These are phyloP conservation scores for Drosophila prolongata DNA, from an alignment of 2,888 invertebrate species.

Conservation along the genomic window DNA sequence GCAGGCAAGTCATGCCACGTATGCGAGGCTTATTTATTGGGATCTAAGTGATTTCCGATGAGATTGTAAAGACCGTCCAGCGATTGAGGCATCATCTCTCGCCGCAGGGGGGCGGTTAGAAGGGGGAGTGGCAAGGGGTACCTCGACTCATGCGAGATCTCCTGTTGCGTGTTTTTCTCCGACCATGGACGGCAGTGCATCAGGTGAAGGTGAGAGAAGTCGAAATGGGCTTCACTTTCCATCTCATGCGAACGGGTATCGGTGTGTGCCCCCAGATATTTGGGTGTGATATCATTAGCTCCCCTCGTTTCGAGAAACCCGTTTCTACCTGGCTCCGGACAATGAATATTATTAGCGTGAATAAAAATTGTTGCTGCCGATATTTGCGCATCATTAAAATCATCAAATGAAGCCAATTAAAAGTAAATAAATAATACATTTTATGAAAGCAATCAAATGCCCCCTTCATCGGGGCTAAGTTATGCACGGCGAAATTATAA, in stretches of 20 bases:
- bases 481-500: slow-evolving; percentile 72
- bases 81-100: slow-evolving; percentile 82
- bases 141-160: slow-evolving; percentile 38
- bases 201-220: slow-evolving; percentile 73
- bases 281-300: slow-evolving; percentile 80
- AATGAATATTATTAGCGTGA: slow-evolving; percentile 76
- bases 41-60: slow-evolving; percentile 85
- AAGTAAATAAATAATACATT: slow-evolving; percentile 78
- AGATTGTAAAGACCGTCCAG: slow-evolving; percentile 77
- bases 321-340: slow-evolving; percentile 48
- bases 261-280: slow-evolving; percentile 29
- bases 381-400: slow-evolving; percentile 78
- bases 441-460: slow-evolving; percentile 73
- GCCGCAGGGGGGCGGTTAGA: slow-evolving; percentile 38
- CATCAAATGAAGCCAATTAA: slow-evolving; percentile 80
- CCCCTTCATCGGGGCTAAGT: slow-evolving; percentile 44
- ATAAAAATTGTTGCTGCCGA: slow-evolving; percentile 69
- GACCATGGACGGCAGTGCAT: slow-evolving; percentile 66
- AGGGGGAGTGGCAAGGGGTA: slow-evolving; percentile 14
- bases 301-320: slow-evolving; percentile 59
- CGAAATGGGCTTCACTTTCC: slow-evolving; percentile 71
- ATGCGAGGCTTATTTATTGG: slow-evolving; percentile 83
- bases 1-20: slow-evolving; percentile 39
- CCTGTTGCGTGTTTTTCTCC: slow-evolving; percentile 69
- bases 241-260: slow-evolving; percentile 11